Conservation (phyloP, 2,888 invertebrate species). For the Eupeodes luniger region DNA sequence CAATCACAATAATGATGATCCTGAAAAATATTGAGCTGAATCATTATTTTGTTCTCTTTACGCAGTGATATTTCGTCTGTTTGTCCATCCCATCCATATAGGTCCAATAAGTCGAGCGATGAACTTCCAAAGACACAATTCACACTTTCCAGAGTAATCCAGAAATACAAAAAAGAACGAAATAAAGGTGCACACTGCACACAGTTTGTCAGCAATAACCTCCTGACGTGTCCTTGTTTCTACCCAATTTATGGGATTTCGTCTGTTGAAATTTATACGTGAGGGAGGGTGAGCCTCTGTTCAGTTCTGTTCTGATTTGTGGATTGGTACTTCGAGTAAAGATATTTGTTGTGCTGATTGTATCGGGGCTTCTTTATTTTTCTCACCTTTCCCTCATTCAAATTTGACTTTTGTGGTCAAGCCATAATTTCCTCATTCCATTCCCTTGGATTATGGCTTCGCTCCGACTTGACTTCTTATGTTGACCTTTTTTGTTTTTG, state of each 20-base stretch:
- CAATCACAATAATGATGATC: conserved; percentile 53
- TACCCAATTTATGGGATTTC: conserved; percentile 62
- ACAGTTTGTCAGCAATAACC: conserved; percentile 51
- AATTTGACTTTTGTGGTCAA: conserved; percentile 74
- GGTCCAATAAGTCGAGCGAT: conserved; percentile 13
- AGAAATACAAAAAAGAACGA: not conserved
- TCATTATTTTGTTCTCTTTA: conserved; percentile 58
- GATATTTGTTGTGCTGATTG: conserved; percentile 48
- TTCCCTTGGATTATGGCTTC: conserved; percentile 30
- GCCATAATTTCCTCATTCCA: conserved; percentile 55
- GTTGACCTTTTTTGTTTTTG: conserved; percentile 30
- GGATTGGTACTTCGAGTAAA: not conserved
- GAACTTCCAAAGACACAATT: conserved; percentile 29
- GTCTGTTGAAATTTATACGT: conserved; percentile 20
- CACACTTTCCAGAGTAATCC: conserved; percentile 38
- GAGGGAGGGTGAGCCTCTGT: conserved; percentile 9
- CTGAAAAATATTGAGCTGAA: conserved; percentile 53
- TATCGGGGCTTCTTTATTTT: conserved; percentile 73
- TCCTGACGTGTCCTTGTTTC: conserved; percentile 72
- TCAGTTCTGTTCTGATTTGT: not conserved
- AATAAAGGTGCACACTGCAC: conserved; percentile 26
- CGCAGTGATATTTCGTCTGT: conserved; percentile 5
- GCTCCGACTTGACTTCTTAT: no score
- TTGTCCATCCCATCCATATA: not conserved
- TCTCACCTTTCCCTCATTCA: conserved; percentile 72